Evolutionary conservation across 2,888 invertebrate genomes (phyloP), one percentile per base, ranked within the genome.

Genomic region (Pharmacophagus antenor): DNA sequence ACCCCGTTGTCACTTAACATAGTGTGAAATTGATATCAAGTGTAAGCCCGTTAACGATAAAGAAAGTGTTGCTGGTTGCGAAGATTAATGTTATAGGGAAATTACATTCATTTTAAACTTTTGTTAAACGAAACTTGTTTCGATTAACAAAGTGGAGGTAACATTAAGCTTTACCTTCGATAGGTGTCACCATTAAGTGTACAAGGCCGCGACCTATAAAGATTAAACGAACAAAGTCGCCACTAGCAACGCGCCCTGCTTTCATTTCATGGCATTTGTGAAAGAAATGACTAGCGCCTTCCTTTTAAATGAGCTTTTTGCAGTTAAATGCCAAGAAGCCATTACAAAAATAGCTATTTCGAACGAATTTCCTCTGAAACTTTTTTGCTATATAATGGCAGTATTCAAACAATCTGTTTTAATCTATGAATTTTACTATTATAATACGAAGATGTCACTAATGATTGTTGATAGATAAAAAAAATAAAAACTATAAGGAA

Each of bases 271-370:
- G 70, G 69, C 66, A 62, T 67, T 72, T 72, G 72, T 78, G 74
- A 80, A 81, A 80, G 65, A 70, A 68, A 73, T 82, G 84, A 85
- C 80, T 78, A 67, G 80, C 82, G 67, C 70, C 80, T 78, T 72
- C 63, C 67, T 69, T 67, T 64, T 67, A 76, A 70, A 68, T 61
- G 61, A 61, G 56, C 63, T 68, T 62, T 67, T 50, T 55, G 56
- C 52, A 59, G 63, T 56, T 63, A 63, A 70, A 70, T 63, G 62
- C 59, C 41, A 55, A 61, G 62, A 64, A 62, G 63, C 66, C 64
- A 65, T 68, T 69, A 73, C 70, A 76, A 72, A 76, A 74, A 79
- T 73, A 76, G 75, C 78, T 71, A 31, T 31, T 31, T 31, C 15
- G 2, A 31, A 12, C 1, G 12, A 31, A 31, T 31, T 15, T 10